Base-by-base conservation (phyloP, 1,140 invertebrate genomes). In the Pteromalus puparum region DNA sequence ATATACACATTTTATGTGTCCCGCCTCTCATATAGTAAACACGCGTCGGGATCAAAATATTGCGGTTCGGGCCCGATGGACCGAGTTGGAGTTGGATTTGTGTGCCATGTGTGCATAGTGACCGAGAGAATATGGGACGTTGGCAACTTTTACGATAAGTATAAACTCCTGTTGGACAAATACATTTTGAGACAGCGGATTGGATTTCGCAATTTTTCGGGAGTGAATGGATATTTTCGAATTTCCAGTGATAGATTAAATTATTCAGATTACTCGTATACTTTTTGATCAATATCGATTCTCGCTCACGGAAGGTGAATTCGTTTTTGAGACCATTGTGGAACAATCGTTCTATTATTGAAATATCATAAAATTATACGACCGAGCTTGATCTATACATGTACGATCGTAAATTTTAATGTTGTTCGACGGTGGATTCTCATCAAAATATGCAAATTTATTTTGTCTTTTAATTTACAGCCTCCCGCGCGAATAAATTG, bases 1-100 rank as follows among this genome's bases (percentile, higher is more conserved):
- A 84, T 84, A 84, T 68, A 84, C 83, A 75, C 76, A 84, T 84
- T 81, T 84, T 81, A 84, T 68, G 26, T 42, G 26, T 42, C 13
- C 30, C 53, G 30, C 30, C 30, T 34, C 75, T 84, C 30, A n/a
- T n/a, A n/a, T n/a, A 21, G 82, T 73, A 79, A 74, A 76, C 61
- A 84, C 7, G 53, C 65, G 34, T 68, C 46, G n/a, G 28, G 26
- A 48, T 83, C 74, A 38, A 46, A 77, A 83, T 61, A 65, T 65
- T 76, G n/a, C 0, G 38, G 18, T 78, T 73, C 6, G 30, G 3
- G 38, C 74, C 38, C 30, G 34, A 15, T 42, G 24, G 73, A 9
- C 53, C 24, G 7, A 30, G 9, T 65, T 30, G 9, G 46, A 26
- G 13, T 70, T 74, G 21, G 13, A 74, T 26, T 34, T 48, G 53